A percentile compares a stretch with the other conserved stretches of the same genome.
Evolutionary conservation across 2,797 vertebrate genomes (phyloP).

Genomic region (Paedocypris micromegethes): DNA sequence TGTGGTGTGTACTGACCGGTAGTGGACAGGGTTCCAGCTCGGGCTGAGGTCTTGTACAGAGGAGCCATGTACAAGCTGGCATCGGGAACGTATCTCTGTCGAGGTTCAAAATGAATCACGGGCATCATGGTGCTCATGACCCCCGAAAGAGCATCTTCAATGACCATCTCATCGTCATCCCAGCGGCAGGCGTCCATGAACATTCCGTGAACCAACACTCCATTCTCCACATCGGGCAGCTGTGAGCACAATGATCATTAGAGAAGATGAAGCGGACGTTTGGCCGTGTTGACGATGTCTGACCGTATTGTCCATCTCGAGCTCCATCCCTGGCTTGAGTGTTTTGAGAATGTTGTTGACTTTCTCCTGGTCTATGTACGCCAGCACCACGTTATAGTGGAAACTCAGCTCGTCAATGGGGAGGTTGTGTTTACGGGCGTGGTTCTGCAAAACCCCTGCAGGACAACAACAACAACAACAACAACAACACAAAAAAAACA

Average conservation of each 20-base stretch:
- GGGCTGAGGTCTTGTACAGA: constrained; percentile 75
- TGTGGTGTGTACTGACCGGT: constrained; percentile 59
- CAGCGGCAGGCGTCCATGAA: constrained; percentile 76
- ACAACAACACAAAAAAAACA: neutral
- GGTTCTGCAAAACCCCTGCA: constrained; percentile 80
- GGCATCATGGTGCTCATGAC: constrained; percentile 74
- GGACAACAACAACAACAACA: neutral
- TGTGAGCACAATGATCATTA: constrained; percentile 36
- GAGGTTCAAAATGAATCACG: constrained; percentile 80
- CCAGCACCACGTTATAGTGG: constrained; percentile 68
- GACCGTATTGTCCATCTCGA: constrained; percentile 74
- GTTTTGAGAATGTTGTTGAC: constrained; percentile 65
- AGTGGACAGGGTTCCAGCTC: constrained; percentile 75
- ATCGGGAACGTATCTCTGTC: constrained; percentile 68
- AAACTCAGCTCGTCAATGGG: constrained; percentile 84
- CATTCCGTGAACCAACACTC: constrained; percentile 75
- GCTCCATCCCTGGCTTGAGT: constrained; percentile 54
- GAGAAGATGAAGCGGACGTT: constrained; percentile 19
- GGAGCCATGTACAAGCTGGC: constrained; percentile 66
- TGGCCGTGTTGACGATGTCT: neutral
- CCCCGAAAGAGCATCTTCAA: constrained; percentile 67
- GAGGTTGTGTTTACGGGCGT: constrained; percentile 76
- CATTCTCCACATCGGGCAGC: constrained; percentile 68
- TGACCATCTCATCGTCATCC: constrained; percentile 69
- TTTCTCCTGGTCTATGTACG: constrained; percentile 70